Evolutionary conservation across 2,888 invertebrate genomes (phyloP).

Genomic region (Lamellibrachia columna): DNA sequence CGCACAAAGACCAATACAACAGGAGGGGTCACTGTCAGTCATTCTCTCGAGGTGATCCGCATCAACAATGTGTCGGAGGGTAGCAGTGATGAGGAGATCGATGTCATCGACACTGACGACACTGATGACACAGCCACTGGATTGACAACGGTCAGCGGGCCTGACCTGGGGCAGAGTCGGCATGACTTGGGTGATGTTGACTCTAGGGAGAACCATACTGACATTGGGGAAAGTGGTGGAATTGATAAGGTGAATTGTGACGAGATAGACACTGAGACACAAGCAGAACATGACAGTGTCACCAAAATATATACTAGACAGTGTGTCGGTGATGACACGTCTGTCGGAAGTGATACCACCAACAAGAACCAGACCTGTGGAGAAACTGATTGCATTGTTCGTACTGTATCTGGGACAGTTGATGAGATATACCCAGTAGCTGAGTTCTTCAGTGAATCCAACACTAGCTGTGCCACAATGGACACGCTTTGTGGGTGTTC

Average conservation of each 20-base stretch:
- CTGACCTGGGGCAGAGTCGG: neutral
- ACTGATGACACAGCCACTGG: neutral
- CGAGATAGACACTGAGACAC: neutral
- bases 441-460: neutral
- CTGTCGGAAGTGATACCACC: neutral
- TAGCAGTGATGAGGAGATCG: neutral
- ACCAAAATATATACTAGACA: neutral
- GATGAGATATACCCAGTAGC: neutral
- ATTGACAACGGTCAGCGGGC: neutral
- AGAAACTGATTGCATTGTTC: neutral
- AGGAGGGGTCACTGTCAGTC: neutral
- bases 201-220: neutral
- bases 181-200: neutral
- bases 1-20: neutral
- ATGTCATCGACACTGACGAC: slow-evolving; percentile 16
- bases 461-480: neutral
- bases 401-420: neutral
- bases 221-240: neutral
- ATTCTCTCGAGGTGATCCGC: neutral
- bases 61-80: neutral
- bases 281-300: neutral
- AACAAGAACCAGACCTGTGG: neutral
- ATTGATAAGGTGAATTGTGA: neutral
- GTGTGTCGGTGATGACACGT: neutral
- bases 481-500: neutral